Conservation (phyloP, 2,113 vertebrate genomes). For the cattle (Bos taurus) region DNA sequence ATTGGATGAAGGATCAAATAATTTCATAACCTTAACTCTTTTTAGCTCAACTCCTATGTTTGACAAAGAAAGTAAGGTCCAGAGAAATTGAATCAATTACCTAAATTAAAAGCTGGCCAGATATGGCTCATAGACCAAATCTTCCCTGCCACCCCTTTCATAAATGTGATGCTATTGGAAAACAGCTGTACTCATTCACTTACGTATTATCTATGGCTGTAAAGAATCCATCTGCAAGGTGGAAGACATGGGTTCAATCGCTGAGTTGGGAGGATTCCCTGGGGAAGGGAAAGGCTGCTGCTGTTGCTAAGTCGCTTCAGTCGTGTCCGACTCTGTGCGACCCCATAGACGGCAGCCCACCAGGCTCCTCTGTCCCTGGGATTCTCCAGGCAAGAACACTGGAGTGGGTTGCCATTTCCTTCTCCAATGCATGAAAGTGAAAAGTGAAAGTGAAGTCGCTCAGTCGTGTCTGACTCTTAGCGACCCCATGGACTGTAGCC, state of each 20-base stretch:
- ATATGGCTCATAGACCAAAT: background rate
- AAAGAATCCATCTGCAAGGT: background rate
- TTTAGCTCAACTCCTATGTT: background rate
- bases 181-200: background rate
- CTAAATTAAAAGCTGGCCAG: background rate
- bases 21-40: background rate
- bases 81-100: background rate
- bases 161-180: background rate
- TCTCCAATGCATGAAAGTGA: too few species aligned
- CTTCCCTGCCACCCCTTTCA: background rate
- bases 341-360: too few species aligned
- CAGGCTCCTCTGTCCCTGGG: too few species aligned
- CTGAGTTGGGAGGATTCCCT: background rate
- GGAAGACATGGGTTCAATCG: background rate
- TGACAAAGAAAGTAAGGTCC: background rate
- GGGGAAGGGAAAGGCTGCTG: background rate
- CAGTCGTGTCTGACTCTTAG: too few species aligned
- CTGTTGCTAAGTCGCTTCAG: too few species aligned
- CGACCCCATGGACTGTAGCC: too few species aligned
- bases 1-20: background rate
- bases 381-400: too few species aligned
- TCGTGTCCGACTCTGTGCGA: too few species aligned
- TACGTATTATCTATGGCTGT: background rate
- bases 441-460: too few species aligned
- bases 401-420: too few species aligned